These are phyloP conservation scores for Ptychoptera contaminata DNA, from an alignment of 2,888 invertebrate species.

Conservation along the genomic window DNA sequence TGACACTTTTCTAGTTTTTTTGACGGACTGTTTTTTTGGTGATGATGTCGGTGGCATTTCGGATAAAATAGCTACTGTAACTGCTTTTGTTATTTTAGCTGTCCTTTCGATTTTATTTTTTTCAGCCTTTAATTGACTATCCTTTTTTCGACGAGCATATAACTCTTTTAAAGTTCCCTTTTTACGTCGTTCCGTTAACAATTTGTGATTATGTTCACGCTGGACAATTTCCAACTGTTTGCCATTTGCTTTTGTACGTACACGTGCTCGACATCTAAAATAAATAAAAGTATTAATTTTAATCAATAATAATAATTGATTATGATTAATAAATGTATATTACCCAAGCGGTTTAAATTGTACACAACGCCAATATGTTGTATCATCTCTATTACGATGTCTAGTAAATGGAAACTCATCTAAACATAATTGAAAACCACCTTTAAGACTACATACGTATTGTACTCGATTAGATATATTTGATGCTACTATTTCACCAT, in stretches of 20 bases:
- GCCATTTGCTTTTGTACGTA: slow-evolving; percentile 18
- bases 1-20: no score
- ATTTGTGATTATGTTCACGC: slow-evolving; percentile 19
- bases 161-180: slow-evolving; percentile 21
- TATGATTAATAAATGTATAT: slow-evolving; percentile 5
- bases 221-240: slow-evolving; percentile 20
- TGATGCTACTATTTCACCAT: no score
- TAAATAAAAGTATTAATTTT: not conserved
- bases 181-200: slow-evolving; percentile 18
- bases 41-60: no score
- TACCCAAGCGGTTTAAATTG: slow-evolving; percentile 22
- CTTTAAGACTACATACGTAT: slow-evolving; percentile 21
- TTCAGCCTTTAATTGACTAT: no score
- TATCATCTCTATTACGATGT: slow-evolving; percentile 20
- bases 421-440: slow-evolving; percentile 20
- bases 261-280: slow-evolving; percentile 19
- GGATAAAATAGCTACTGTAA: no score
- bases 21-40: no score
- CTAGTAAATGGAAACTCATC: slow-evolving; percentile 23
- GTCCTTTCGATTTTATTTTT: no score
- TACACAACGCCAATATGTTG: slow-evolving; percentile 25
- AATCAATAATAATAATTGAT: not conserved
- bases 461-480: not conserved
- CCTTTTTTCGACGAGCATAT: slow-evolving; percentile 10
- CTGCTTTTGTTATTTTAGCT: no score